Base-by-base conservation (phyloP, 2,888 invertebrate genomes). In the Mongoloraphidia duomilia region DNA sequence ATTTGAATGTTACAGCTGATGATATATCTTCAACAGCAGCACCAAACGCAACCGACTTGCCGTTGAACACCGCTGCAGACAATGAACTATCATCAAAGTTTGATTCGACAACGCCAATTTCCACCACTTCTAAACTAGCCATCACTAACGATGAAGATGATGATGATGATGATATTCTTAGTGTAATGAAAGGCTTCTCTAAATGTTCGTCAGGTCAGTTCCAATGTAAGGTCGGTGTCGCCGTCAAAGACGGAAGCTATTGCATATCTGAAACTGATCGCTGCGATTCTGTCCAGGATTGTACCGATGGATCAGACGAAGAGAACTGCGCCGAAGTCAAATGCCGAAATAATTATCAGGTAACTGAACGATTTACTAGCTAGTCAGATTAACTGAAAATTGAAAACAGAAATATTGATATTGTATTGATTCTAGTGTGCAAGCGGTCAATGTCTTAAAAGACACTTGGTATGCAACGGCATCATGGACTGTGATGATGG, bases 301-400 rank as follows among this genome's bases (percentile, higher is more conserved):
- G 79, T 56, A 73, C 71, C 0, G 80, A 79, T 58, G 75, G 73
- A 33, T 79, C 79, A 0, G 80, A 80, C 60, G 79, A 80, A 61
- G 53, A 66, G 9, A 69, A 73, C 12, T 80, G 80, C 58, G 62
- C 68, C 42, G 65, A 70, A 57, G 67, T 72, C 43, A 69, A 70
- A n/a, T 79, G 79, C 57, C 73, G 71, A 3, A 73, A 73, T 44
- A 78, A 77, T 54, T 79, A 77, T 65, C 71, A 73, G 58, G 68
- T 69, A 60, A 57, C 53, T 52, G 26, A 26, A 26, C 3, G 26
- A 26, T 26, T 26, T 26, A 26, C 26, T 26, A 26, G 6, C 6
- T 26, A 6, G 26, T 26, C 26, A 26, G 3, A 13, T 44, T 4
- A 8, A 33, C 41, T 35, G 6, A 9, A 39, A 8, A 33, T 48